phyloP scores from a whole-genome alignment of 2,113 vertebrate species.

The Amblyopsis rosae region DNA sequence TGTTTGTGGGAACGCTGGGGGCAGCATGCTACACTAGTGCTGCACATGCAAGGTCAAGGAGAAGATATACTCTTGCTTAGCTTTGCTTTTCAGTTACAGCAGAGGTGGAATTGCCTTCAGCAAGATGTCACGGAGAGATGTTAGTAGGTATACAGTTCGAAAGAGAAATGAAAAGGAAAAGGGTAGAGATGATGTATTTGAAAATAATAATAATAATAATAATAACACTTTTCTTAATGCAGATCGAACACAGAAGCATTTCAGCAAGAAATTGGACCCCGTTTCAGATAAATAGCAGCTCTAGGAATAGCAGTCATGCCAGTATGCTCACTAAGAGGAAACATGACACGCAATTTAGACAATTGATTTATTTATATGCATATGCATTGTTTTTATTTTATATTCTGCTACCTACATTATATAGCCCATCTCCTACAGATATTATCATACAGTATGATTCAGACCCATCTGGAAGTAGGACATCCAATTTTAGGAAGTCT shows the following conservation, averaged over 20 bases:
- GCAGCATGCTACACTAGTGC: constrained; percentile 16
- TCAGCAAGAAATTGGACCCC: constrained; percentile 27
- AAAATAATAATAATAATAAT: constrained; percentile 21
- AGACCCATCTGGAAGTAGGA: constrained; percentile 43
- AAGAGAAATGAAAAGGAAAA: background rate
- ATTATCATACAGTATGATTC: constrained; percentile 10
- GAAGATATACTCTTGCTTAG: constrained; percentile 9
- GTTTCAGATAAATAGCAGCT: constrained; percentile 24
- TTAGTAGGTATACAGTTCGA: background rate
- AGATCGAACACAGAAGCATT: constrained; percentile 1
- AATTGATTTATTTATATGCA: background rate
- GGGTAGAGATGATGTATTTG: background rate
- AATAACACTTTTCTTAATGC: background rate
- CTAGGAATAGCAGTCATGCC: constrained; percentile 1
- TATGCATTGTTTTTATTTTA: background rate
- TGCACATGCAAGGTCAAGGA: constrained; percentile 42
- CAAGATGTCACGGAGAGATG: background rate
- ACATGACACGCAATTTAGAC: background rate
- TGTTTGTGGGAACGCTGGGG: constrained; percentile 24
- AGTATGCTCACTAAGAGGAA: constrained; percentile 2
- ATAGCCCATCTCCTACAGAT: background rate
- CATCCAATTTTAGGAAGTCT: constrained; percentile 43
- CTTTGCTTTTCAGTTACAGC: background rate
- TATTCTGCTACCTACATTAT: no score
- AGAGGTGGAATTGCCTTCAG: background rate